phyloP scores from a whole-genome alignment of 2,113 vertebrate genomes.

The Psettodes erumei region DNA sequence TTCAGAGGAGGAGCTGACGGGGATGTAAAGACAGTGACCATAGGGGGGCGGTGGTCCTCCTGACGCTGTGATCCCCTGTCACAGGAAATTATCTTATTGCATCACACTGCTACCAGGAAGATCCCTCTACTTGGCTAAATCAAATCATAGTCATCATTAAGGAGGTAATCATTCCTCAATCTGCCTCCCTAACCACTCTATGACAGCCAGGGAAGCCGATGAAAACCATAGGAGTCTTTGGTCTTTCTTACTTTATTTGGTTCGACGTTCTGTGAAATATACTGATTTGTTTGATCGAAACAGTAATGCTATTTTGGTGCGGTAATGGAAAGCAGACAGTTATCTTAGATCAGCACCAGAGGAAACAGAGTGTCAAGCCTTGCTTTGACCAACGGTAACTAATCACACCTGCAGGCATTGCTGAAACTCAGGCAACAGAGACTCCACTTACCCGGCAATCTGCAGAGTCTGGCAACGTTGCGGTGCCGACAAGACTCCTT shows the following conservation, averaged over 20 bases:
- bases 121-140: slow-evolving; percentile 56
- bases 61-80: slow-evolving; percentile 40
- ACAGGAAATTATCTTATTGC: slow-evolving; percentile 66
- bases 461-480: not conserved
- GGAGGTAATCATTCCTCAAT: slow-evolving; percentile 51
- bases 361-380: not conserved
- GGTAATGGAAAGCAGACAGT: not conserved
- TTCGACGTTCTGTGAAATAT: not conserved
- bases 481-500: not conserved
- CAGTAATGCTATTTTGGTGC: not conserved
- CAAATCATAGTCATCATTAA: slow-evolving; percentile 50
- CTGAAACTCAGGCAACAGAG: not conserved
- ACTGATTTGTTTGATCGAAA: not conserved
- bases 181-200: slow-evolving; percentile 12
- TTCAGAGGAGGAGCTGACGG: slow-evolving; percentile 31
- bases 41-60: slow-evolving; percentile 5
- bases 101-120: slow-evolving; percentile 25
- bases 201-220: not conserved
- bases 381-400: not conserved
- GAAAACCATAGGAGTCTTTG: not conserved
- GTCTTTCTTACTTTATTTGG: not conserved
- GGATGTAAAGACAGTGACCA: slow-evolving; percentile 48
- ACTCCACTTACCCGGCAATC: not conserved
- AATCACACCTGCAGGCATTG: not conserved
- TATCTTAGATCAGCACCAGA: not conserved